Evolutionary conservation across 2,113 vertebrate species (phyloP).

Genomic region (Eptesicus fuscus): DNA sequence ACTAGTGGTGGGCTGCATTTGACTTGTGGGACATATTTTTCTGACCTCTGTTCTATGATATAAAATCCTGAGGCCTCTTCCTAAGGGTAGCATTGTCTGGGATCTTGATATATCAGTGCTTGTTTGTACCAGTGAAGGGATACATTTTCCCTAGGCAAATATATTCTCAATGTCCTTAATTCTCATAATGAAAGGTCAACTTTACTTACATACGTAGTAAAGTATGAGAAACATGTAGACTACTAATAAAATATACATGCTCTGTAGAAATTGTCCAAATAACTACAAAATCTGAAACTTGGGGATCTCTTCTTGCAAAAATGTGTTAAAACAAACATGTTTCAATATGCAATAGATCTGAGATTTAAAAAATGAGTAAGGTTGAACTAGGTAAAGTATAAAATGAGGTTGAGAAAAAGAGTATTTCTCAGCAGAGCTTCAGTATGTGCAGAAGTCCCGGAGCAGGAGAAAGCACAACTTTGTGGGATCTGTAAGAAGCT

Average conservation of each 20-base stretch:
- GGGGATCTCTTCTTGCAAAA: neutral
- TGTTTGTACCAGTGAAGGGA: neutral
- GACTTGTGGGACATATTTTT: neutral
- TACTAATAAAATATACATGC: neutral
- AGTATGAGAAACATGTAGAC: neutral
- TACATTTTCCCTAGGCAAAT: neutral
- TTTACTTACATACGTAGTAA: neutral
- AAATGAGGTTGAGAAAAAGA: neutral
- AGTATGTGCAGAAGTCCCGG: neutral
- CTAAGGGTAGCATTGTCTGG: neutral
- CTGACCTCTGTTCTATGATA: neutral
- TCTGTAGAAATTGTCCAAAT: neutral
- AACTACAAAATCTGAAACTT: neutral
- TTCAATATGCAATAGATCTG: neutral
- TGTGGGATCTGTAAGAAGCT: neutral
- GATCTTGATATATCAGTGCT: neutral
- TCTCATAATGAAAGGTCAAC: neutral
- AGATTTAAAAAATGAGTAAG: neutral
- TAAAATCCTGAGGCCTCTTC: neutral
- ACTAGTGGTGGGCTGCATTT: neutral
- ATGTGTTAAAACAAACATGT: neutral
- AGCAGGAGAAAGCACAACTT: neutral
- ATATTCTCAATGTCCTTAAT: neutral
- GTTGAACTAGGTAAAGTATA: neutral
- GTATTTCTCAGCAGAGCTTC: neutral